Percentiles rank a stretch among this genome's conserved stretches.
Conservation (phyloP, 2,888 invertebrate genomes). For the Lochmaea crataegi region DNA sequence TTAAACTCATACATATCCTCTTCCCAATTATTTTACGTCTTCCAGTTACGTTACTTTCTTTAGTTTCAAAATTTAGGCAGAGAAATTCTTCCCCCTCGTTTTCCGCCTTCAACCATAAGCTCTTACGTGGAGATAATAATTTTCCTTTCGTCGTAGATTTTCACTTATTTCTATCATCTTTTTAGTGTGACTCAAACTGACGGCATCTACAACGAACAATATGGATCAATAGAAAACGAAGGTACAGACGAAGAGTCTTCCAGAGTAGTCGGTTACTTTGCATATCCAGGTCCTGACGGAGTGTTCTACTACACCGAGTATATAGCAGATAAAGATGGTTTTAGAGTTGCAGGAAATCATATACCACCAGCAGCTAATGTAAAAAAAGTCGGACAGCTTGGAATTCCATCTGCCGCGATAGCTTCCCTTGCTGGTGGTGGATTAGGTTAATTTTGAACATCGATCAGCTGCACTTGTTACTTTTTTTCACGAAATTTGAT, state of each 20-base stretch:
- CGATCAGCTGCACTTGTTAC: neutral
- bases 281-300: conserved; percentile 69
- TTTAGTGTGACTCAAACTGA: conserved; percentile 64
- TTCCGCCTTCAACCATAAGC: neutral
- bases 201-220: conserved; percentile 69
- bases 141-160: neutral
- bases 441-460: conserved; percentile 45
- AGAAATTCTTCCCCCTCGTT: no score
- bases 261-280: conserved; percentile 69
- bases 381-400: conserved; percentile 53
- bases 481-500: neutral
- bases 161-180: conserved; percentile 14
- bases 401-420: conserved; percentile 59
- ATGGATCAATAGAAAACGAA: conserved; percentile 64
- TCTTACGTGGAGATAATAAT: neutral
- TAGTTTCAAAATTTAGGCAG: no score
- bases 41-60: no score
- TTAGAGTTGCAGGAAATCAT: conserved; percentile 61
- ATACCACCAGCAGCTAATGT: conserved; percentile 55
- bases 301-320: conserved; percentile 68
- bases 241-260: conserved; percentile 66
- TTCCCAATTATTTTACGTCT: no score
- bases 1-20: no score
- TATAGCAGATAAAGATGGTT: conserved; percentile 71
- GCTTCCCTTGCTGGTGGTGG: conserved; percentile 59